Percentiles rank a stretch among this genome's conserved stretches.
Conservation (phyloP, 1,140 invertebrate species). For the Drosophila grimshawi region DNA sequence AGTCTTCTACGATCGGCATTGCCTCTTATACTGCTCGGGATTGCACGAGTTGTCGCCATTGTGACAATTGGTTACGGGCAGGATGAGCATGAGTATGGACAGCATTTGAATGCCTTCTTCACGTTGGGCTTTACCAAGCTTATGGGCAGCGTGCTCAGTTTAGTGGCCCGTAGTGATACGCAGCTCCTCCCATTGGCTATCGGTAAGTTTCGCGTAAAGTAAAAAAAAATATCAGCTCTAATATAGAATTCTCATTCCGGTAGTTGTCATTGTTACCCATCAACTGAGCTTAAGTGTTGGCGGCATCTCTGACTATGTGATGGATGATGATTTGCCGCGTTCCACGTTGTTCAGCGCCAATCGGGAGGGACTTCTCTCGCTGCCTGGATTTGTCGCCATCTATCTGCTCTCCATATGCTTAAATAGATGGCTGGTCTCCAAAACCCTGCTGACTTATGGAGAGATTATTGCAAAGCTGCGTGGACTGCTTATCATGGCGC, state of each 20-base stretch:
- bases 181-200: slow-evolving; percentile 55
- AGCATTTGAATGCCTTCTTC: slow-evolving; percentile 99
- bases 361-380: slow-evolving; percentile 94
- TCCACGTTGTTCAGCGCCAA: slow-evolving; percentile 91
- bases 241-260: slow-evolving; percentile 86
- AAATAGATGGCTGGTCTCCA: slow-evolving; percentile 51
- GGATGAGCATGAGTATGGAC: slow-evolving; percentile 95
- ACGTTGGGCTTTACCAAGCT: slow-evolving; percentile 95
- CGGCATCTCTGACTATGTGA: slow-evolving; percentile 90
- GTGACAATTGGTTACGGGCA: slow-evolving; percentile 91
- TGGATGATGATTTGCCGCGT: slow-evolving; percentile 86
- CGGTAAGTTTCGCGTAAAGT: slow-evolving; percentile 66
- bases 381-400: slow-evolving; percentile 92
- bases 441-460: slow-evolving; percentile 38
- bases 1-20: slow-evolving; percentile 74
- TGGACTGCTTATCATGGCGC: slow-evolving; percentile 9
- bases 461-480: slow-evolving; percentile 51
- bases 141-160: slow-evolving; percentile 85
- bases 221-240: neutral
- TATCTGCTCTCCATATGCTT: slow-evolving; percentile 91
- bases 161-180: slow-evolving; percentile 34
- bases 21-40: slow-evolving; percentile 89
- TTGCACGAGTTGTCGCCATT: slow-evolving; percentile 87
- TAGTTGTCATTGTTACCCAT: slow-evolving; percentile 47
- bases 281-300: slow-evolving; percentile 43